A percentile compares a stretch with the other conserved stretches of the same genome.
phyloP scores from a whole-genome alignment of 2,113 vertebrate species.

The Protobothrops flavoviridis region DNA sequence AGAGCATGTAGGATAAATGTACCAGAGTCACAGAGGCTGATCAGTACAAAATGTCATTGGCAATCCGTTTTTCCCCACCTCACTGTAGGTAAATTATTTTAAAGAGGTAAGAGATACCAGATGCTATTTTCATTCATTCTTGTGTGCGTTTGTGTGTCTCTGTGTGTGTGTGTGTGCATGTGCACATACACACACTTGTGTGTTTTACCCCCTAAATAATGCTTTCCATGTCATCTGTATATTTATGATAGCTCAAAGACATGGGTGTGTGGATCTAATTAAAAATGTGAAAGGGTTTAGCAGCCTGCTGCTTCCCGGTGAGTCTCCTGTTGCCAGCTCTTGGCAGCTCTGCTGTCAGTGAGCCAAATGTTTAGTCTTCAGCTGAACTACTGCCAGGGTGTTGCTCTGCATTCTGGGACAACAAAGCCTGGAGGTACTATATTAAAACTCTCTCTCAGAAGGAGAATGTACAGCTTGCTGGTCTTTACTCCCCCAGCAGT shows the following conservation, averaged over 20 bases:
- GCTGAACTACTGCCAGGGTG: constrained; percentile 89
- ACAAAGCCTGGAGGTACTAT: constrained; percentile 68
- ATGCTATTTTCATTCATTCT: constrained; percentile 37
- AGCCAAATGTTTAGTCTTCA: constrained; percentile 98
- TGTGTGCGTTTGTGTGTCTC: not conserved
- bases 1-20: constrained; percentile 27
- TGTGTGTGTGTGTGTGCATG: constrained; percentile 15
- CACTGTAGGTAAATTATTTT: constrained; percentile 70
- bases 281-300: constrained; percentile 99
- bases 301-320: constrained; percentile 88
- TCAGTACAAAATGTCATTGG: constrained; percentile 32
- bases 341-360: constrained; percentile 93
- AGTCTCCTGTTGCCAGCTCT: constrained; percentile 91
- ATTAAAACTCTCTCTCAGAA: constrained; percentile 58
- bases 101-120: constrained; percentile 67
- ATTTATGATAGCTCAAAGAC: constrained; percentile 98
- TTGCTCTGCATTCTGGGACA: constrained; percentile 86
- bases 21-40: constrained; percentile 13
- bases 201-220: constrained; percentile 78
- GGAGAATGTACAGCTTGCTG: constrained; percentile 54
- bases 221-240: constrained; percentile 89
- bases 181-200: constrained; percentile 17
- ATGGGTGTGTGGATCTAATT: constrained; percentile 99
- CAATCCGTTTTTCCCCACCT: not conserved
- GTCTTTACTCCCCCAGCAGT: constrained; percentile 48